Evolutionary conservation across 2,113 vertebrate genomes (phyloP), one percentile per base, ranked within the genome.

Genomic region (Percopsis transmontana): DNA sequence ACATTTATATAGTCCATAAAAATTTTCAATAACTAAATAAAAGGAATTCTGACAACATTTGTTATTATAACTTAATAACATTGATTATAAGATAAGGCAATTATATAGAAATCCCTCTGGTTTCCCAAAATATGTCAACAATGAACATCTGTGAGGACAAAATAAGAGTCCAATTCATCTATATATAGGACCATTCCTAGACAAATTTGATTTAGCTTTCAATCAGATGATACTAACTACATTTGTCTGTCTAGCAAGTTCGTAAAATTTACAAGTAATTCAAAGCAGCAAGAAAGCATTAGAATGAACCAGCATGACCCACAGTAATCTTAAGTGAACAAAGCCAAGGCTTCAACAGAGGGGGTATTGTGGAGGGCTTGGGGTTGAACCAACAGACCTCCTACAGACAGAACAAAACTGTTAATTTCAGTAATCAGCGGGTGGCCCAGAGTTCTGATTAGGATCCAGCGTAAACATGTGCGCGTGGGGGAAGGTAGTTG

Each of bases 331-430:
- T 51, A 20, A 68, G 44, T 71, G 71, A 83, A 77, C 62, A 86
- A 80, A 79, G 70, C 62, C 61, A 68, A 68, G 57, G 5, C 18
- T 71, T 80, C 60, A 78, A 83, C 65, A 81, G 82, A 83, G 75
- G 75, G 86, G 84, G 78, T 75, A 83, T 79, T 87, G 76, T 82
- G 44, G 50, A 84, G 54, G 65, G 63, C 5, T 87, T 76, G 61
- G 74, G 78, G 69, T 82, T 76, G 68, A 72, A 75, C 76, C 78
- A 86, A 69, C 45, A 62, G 54, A 59, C 66, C 74, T 70, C 51
- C 50, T 54, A 61, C 58, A 79, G 70, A 71, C 51, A 58, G 47
- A 81, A 74, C 53, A 27, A 77, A 76, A 75, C 70, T 79, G 58
- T 66, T 84, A 48, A 81, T 82, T 85, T 81, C 8, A 62, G 81